phyloP scores from a whole-genome alignment of 2,888 invertebrate genomes.

The Cactoblastis cactorum region DNA sequence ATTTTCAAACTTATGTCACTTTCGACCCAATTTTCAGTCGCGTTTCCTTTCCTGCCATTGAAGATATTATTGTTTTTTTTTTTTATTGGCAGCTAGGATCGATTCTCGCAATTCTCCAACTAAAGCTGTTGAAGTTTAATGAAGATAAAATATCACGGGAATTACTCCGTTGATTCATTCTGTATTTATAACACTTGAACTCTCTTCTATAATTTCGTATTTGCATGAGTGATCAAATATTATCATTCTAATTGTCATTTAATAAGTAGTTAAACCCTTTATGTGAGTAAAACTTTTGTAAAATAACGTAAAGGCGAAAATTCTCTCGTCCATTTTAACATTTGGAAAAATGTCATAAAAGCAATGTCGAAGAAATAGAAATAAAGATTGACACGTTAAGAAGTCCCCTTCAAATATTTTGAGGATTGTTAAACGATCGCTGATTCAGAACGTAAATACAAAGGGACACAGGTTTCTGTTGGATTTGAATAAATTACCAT shows the following conservation, averaged over 20 bases:
- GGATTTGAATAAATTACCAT: slow-evolving; percentile 12
- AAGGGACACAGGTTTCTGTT: slow-evolving; percentile 9
- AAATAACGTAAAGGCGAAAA: background rate
- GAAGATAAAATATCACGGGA: too few species aligned
- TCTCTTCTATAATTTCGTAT: too few species aligned
- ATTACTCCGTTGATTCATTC: too few species aligned
- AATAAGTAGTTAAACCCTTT: too few species aligned
- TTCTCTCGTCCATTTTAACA: background rate
- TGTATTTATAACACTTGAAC: too few species aligned
- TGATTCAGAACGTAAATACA: slow-evolving; percentile 10
- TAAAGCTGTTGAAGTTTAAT: too few species aligned
- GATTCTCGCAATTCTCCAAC: too few species aligned
- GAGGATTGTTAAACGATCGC: slow-evolving; percentile 4
- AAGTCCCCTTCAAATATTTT: slow-evolving; percentile 10
- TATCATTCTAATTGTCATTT: too few species aligned
- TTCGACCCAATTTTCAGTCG: background rate
- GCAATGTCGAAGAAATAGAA: slow-evolving; percentile 3
- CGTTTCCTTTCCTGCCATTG: background rate
- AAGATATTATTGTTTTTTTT: too few species aligned
- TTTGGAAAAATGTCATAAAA: background rate
- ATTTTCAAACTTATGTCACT: slow-evolving; percentile 3
- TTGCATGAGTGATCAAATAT: too few species aligned
- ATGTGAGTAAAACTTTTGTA: too few species aligned
- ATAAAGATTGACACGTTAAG: slow-evolving; percentile 4
- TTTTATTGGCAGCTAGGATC: too few species aligned